Base-by-base conservation (phyloP, 2,113 vertebrate genomes). In the Brachionichthys hirsutus region DNA sequence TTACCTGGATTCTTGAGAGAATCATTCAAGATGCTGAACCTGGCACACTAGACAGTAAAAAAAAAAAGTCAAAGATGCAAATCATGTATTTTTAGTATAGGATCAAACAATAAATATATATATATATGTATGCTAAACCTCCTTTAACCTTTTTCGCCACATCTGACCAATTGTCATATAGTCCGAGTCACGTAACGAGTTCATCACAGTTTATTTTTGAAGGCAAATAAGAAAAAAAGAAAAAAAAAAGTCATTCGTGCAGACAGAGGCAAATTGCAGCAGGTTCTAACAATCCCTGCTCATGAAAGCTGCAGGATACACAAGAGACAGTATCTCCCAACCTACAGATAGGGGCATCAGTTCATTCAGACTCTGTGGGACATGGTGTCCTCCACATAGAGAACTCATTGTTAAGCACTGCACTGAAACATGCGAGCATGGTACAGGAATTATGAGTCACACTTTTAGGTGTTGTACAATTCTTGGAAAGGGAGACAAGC, bases 381-480 rank as follows among this genome's bases (percentile, higher is more conserved):
- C 74, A 63, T 51, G 53, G 65, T 54, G 74, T 74, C 14, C 66
- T 7, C 24, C 48, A 41, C 57, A 75, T 5, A 73, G 59, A 74
- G 73, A 63, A 45, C 69, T 70, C 77, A 74, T 77, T 86, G 86
- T 84, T 60, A 20, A 60, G 51, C 61, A 9, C 60, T 66, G 64
- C 41, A 47, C 61, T 63, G 51, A 73, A 78, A 60, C 69, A 55
- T 61, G 77, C 80, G 41, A 77, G 35, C 59, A 59, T 59, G 70
- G 77, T 64, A 60, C 66, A 78, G 63, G 47, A 55, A 38, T 57
- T 56, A 47, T 86, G 86, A 88, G 57, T 88, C 86, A 85, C 44
- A 47, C 55, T 69, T 60, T 80, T 77, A 83, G 80, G 84, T 85
- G 77, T 80, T 85, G 69, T 76, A 34, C 75, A 70, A 49, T 41